Evolutionary conservation across 2,797 vertebrate genomes (phyloP).

Genomic region (Pseudomugil gertrudae): DNA sequence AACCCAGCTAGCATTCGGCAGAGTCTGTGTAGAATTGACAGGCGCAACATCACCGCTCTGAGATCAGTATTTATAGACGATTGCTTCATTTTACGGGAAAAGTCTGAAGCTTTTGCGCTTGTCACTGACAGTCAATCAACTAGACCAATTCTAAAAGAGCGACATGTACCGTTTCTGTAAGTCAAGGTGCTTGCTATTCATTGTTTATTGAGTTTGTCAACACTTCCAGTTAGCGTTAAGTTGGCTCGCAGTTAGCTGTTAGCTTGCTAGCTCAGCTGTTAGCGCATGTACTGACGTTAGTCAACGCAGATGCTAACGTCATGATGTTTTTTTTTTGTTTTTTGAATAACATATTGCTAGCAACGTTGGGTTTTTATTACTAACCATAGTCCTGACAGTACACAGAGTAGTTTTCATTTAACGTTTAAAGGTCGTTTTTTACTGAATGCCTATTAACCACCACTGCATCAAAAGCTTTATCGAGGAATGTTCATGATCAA

Average conservation of each 20-base stretch:
- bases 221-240: conserved; percentile 57
- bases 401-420: neutral
- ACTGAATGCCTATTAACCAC: conserved; percentile 9
- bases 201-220: conserved; percentile 65
- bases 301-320: conserved; percentile 67
- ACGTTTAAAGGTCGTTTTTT: conserved; percentile 24
- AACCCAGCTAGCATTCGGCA: conserved; percentile 50
- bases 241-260: conserved; percentile 54
- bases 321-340: conserved; percentile 55
- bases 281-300: conserved; percentile 66
- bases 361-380: neutral
- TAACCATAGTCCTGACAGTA: neutral
- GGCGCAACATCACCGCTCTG: conserved; percentile 38
- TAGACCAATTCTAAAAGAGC: neutral
- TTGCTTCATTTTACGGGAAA: conserved; percentile 16
- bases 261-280: conserved; percentile 64
- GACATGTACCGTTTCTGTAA: conserved; percentile 48
- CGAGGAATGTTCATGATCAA: conserved; percentile 23
- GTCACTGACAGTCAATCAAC: conserved; percentile 6
- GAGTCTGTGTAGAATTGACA: conserved; percentile 58
- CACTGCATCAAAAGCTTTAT: conserved; percentile 29
- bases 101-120: neutral
- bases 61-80: conserved; percentile 40
- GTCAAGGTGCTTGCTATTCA: conserved; percentile 45
- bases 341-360: conserved; percentile 52